Conservation (phyloP, 2,113 vertebrate genomes). For the Myotis davidii region DNA sequence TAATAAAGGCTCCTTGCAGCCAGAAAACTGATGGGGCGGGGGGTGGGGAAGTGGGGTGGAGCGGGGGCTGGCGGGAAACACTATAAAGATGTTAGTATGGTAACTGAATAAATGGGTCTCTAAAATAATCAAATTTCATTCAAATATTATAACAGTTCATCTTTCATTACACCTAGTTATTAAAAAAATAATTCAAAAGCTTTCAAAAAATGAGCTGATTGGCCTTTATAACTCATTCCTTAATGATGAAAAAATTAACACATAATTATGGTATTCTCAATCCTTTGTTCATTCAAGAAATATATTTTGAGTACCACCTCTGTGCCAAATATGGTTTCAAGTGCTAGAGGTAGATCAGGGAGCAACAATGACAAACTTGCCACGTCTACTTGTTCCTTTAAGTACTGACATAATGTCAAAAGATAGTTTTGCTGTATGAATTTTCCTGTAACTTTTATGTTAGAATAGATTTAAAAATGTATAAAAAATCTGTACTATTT, state of each 20-base stretch:
- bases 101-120: not conserved
- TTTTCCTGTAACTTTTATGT: not conserved
- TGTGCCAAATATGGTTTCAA: not conserved
- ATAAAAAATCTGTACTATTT: not conserved
- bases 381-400: not conserved
- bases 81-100: not conserved
- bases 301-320: not conserved
- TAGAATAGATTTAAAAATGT: not conserved
- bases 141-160: not conserved
- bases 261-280: not conserved
- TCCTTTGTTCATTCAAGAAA: not conserved
- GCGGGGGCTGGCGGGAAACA: rapidly evolving
- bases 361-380: not conserved
- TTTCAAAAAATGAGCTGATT: not conserved
- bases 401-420: not conserved
- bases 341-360: not conserved
- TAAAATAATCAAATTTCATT: not conserved
- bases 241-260: not conserved
- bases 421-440: not conserved
- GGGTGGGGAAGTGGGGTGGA: rapidly evolving
- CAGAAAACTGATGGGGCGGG: not conserved
- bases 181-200: not conserved
- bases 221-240: not conserved
- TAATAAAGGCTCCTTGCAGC: not conserved
- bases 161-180: not conserved